Percentiles rank a stretch among this genome's conserved stretches.
Conservation (phyloP, 92 coral and sea anemone species). For the Heliopora coerulea region DNA sequence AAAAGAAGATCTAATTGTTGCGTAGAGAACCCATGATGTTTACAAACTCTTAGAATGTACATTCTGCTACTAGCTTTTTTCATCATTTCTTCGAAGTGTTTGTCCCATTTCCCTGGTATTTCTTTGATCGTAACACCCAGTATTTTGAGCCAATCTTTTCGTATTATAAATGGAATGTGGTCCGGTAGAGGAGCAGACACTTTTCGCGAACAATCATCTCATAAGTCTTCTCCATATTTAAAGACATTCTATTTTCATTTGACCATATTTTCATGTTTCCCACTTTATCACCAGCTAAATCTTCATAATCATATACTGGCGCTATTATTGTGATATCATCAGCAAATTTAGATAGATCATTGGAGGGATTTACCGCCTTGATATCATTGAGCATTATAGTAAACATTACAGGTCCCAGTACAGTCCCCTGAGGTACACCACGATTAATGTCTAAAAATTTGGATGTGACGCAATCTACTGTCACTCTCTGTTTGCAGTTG, state of each 20-base stretch:
- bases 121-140: constrained; percentile 45
- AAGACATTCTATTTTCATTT: constrained; percentile 24
- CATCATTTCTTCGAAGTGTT: constrained; percentile 31
- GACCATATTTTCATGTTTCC: neutral
- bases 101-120: constrained; percentile 44
- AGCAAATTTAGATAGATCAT: neutral
- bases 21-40: too few species aligned
- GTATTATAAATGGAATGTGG: constrained; percentile 27
- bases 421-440: neutral
- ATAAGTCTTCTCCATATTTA: constrained; percentile 43
- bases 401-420: neutral
- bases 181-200: constrained; percentile 40
- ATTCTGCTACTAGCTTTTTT: constrained; percentile 50
- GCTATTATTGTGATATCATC: too few species aligned
- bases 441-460: too few species aligned
- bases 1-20: too few species aligned
- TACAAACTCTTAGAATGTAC: too few species aligned
- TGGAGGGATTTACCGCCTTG: too few species aligned
- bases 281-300: too few species aligned
- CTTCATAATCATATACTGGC: too few species aligned
- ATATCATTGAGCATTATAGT: neutral
- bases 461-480: too few species aligned
- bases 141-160: constrained; percentile 40
- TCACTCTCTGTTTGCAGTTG: too few species aligned
- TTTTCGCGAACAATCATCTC: constrained; percentile 40